A percentile compares a stretch with the other conserved stretches of the same genome.
Evolutionary conservation across 2,797 vertebrate species (phyloP).

Genomic region (Gila robusta): DNA sequence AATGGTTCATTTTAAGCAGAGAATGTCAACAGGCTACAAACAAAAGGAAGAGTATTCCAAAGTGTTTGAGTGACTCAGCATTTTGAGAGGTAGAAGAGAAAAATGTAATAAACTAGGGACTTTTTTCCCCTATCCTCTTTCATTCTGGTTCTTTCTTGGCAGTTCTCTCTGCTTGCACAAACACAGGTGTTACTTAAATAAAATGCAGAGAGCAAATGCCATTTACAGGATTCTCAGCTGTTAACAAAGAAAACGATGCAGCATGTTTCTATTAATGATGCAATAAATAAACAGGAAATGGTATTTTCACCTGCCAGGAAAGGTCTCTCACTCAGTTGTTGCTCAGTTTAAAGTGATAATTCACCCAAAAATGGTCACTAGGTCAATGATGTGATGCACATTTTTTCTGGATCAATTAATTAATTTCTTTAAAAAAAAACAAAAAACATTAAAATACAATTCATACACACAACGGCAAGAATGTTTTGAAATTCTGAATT

Average conservation of each 20-base stretch:
- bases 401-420: too few relatives aligned
- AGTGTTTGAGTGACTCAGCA: too few relatives aligned
- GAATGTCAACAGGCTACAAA: constrained; percentile 29
- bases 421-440: too few relatives aligned
- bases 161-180: not conserved
- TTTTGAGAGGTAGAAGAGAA: not conserved
- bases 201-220: constrained; percentile 2
- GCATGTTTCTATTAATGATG: not conserved
- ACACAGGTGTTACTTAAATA: constrained; percentile 27
- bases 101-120: constrained; percentile 46
- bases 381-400: too few relatives aligned
- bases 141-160: not conserved
- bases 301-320: not conserved
- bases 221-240: constrained; percentile 18
- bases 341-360: too few relatives aligned
- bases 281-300: not conserved
- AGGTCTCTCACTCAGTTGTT: not conserved
- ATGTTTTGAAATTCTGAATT: too few relatives aligned
- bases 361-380: too few relatives aligned
- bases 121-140: not conserved
- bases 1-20: constrained; percentile 25
- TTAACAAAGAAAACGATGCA: constrained; percentile 20
- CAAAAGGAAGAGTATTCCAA: constrained; percentile 8
- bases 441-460: too few relatives aligned
- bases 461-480: too few relatives aligned